phyloP scores from a whole-genome alignment of 2,113 vertebrate species.

The Regulus satrapa region DNA sequence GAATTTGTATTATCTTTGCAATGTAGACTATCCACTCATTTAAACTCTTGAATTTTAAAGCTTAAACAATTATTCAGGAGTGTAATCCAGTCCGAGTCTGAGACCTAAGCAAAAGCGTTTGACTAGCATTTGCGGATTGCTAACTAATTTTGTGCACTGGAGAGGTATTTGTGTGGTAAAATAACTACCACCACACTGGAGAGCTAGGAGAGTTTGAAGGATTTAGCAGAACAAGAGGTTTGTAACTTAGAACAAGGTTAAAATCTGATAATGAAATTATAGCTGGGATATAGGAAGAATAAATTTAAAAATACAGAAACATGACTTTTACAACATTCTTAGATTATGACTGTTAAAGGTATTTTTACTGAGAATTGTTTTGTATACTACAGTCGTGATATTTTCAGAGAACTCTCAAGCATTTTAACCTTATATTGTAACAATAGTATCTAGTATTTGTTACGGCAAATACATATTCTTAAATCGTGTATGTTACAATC shows the following conservation, averaged over 20 bases:
- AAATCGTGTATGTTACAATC: background rate
- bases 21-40: background rate
- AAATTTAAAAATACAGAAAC: background rate
- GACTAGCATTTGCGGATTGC: background rate
- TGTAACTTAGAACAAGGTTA: background rate
- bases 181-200: background rate
- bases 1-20: background rate
- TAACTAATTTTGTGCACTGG: background rate
- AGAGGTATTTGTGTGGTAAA: background rate
- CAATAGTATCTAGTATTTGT: background rate
- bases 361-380: background rate
- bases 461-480: background rate
- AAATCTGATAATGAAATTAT: background rate
- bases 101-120: background rate
- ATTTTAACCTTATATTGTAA: background rate
- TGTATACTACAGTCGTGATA: background rate
- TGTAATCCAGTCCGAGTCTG: background rate
- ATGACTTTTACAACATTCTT: background rate
- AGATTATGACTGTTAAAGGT: background rate
- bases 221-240: background rate
- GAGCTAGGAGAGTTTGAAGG: background rate
- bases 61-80: background rate
- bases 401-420: background rate
- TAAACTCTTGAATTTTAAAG: background rate
- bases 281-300: background rate